phyloP scores from a whole-genome alignment of 2,888 invertebrate species.

The Torymus tubicola region DNA sequence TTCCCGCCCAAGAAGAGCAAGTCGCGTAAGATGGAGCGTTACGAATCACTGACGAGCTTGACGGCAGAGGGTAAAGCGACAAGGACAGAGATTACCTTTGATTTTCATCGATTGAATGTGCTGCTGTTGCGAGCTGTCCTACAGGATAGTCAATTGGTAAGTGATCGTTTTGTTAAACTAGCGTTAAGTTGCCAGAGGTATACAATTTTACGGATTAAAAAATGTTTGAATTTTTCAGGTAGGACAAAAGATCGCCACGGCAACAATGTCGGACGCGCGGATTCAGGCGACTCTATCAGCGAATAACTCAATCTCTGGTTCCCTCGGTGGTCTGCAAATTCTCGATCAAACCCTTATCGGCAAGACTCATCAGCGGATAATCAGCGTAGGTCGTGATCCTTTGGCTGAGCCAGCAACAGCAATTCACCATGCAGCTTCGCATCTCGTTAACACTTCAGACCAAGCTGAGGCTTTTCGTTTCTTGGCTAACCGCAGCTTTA shows the following conservation, averaged over 20 bases:
- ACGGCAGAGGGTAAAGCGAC: constrained; percentile 67
- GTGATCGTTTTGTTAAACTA: neutral
- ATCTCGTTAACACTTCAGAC: neutral
- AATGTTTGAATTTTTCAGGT: constrained; percentile 18
- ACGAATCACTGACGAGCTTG: constrained; percentile 69
- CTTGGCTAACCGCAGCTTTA: constrained; percentile 73
- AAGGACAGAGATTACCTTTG: constrained; percentile 91
- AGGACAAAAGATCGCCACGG: constrained; percentile 94
- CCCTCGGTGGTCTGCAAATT: constrained; percentile 93
- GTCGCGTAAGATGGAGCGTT: constrained; percentile 63
- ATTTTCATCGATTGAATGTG: constrained; percentile 94
- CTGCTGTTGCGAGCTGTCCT: constrained; percentile 88
- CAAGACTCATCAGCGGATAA: constrained; percentile 88
- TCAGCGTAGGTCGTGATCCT: constrained; percentile 89
- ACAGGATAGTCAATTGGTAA: constrained; percentile 82
- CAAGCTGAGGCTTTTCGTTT: constrained; percentile 79
- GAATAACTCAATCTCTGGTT: constrained; percentile 84
- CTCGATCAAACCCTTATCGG: constrained; percentile 92
- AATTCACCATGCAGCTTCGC: too few relatives aligned
- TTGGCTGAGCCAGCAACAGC: constrained; percentile 76
- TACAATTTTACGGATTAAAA: neutral
- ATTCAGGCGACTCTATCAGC: constrained; percentile 89
- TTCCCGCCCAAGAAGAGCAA: constrained; percentile 75
- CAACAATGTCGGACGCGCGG: constrained; percentile 93
- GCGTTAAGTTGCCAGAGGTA: neutral